phyloP scores from a whole-genome alignment of 2,888 invertebrate species.

The Trissonchulus sp. region DNA sequence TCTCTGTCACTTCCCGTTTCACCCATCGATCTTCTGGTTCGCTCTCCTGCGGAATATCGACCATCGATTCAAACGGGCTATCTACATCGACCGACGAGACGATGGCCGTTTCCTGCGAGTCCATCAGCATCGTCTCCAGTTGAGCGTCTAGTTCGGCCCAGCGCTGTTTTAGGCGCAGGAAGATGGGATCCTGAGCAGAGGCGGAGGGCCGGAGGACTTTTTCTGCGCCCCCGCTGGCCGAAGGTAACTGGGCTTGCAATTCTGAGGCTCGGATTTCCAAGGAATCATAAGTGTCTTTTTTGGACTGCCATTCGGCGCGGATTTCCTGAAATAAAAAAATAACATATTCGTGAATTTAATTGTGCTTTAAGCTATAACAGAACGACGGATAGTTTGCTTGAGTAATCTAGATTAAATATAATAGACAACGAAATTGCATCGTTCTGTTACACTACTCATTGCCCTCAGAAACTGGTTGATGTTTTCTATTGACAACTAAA shows the following conservation, averaged over 20 bases:
- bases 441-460: too few species aligned
- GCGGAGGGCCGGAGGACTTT: background rate
- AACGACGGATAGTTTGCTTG: too few species aligned
- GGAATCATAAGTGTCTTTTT: background rate
- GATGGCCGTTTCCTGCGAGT: background rate
- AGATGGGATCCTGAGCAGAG: background rate
- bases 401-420: too few species aligned
- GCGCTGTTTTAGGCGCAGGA: background rate
- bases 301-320: background rate
- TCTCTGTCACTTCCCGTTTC: background rate
- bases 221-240: background rate
- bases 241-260: background rate
- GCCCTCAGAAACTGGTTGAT: too few species aligned
- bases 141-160: background rate
- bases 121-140: background rate
- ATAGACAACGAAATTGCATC: too few species aligned
- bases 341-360: too few species aligned
- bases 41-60: background rate
- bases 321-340: constrained; percentile 1
- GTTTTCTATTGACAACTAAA: too few species aligned
- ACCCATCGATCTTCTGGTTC: background rate
- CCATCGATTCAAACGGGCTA: background rate
- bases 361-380: too few species aligned
- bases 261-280: background rate
- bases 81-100: background rate